phyloP scores from a whole-genome alignment of 2,797 vertebrate species.

The Gila robusta region DNA sequence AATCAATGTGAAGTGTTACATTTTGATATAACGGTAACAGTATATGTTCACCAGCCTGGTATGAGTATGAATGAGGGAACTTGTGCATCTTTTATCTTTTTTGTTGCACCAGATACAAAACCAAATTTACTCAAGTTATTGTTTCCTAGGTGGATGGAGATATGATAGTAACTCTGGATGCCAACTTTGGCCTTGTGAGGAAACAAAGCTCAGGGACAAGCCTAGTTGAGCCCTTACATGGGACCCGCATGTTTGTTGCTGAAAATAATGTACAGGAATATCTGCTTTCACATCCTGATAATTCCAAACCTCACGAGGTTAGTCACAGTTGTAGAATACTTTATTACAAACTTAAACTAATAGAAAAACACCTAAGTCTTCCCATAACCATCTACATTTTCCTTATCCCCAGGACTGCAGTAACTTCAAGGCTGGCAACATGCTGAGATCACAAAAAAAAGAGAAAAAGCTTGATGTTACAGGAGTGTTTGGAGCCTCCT shows the following conservation, averaged over 20 bases:
- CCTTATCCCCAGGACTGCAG: slow-evolving; percentile 11
- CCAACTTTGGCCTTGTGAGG: slow-evolving; percentile 31
- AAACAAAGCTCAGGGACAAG: slow-evolving; percentile 23
- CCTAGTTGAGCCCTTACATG: slow-evolving; percentile 24
- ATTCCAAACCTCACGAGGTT: slow-evolving; percentile 24
- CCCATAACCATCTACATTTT: no score
- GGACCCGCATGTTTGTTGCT: slow-evolving; percentile 25
- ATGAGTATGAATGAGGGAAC: neutral
- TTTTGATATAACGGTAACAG: neutral
- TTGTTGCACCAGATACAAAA: no score
- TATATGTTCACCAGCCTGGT: neutral
- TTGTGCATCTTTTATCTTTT: no score
- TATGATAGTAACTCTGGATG: slow-evolving; percentile 12
- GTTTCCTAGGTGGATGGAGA: slow-evolving; percentile 11
- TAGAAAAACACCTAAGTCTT: no score
- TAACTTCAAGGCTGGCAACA: slow-evolving; percentile 24
- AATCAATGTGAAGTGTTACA: neutral
- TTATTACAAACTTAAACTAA: no score
- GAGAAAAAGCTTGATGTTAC: slow-evolving; percentile 17
- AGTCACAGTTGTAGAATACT: neutral
- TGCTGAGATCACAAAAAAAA: no score
- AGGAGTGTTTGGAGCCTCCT: slow-evolving; percentile 22
- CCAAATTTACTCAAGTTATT: no score
- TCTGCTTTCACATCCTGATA: slow-evolving; percentile 24
- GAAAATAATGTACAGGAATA: slow-evolving; percentile 26